Percentiles rank a stretch among this genome's conserved stretches.
These are phyloP conservation scores for Megaceryle alcyon DNA, from an alignment of 2,797 vertebrate species.

Conservation along the genomic window DNA sequence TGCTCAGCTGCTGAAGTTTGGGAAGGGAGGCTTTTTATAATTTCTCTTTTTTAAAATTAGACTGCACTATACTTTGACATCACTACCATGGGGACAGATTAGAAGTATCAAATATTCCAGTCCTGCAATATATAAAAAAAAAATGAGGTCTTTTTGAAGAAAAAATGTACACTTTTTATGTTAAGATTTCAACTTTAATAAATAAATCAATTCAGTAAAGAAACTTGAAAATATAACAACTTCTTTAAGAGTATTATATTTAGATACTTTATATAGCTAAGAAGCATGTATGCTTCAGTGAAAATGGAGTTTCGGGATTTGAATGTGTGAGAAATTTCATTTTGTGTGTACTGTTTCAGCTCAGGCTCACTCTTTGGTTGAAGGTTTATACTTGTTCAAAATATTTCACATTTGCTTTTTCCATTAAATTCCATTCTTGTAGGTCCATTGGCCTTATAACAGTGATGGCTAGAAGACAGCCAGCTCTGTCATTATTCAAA, in stretches of 20 bases:
- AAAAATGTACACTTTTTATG: background rate
- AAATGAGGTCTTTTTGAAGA: background rate
- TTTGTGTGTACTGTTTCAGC: background rate
- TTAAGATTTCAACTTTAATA: slow-evolving; percentile 6
- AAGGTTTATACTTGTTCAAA: background rate
- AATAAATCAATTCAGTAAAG: background rate
- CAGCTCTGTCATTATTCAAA: slow-evolving; percentile 39
- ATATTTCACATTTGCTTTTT: background rate
- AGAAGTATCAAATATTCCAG: slow-evolving; percentile 11
- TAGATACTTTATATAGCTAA: background rate
- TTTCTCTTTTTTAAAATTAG: slow-evolving; percentile 26
- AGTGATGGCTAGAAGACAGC: background rate
- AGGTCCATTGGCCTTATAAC: background rate
- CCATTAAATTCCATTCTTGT: background rate
- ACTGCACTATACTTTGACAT: slow-evolving; percentile 26
- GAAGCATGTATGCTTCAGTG: background rate
- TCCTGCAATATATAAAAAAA: background rate
- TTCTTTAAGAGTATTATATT: background rate
- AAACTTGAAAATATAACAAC: background rate
- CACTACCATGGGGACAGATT: background rate
- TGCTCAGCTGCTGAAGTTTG: slow-evolving; percentile 4
- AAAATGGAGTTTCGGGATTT: background rate
- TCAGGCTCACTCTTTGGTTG: background rate
- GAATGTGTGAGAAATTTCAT: background rate
- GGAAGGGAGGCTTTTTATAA: background rate